A percentile compares a stretch with the other conserved stretches of the same genome.
Conservation (phyloP, 2,797 vertebrate species). For the Macrochelys suwanniensis region DNA sequence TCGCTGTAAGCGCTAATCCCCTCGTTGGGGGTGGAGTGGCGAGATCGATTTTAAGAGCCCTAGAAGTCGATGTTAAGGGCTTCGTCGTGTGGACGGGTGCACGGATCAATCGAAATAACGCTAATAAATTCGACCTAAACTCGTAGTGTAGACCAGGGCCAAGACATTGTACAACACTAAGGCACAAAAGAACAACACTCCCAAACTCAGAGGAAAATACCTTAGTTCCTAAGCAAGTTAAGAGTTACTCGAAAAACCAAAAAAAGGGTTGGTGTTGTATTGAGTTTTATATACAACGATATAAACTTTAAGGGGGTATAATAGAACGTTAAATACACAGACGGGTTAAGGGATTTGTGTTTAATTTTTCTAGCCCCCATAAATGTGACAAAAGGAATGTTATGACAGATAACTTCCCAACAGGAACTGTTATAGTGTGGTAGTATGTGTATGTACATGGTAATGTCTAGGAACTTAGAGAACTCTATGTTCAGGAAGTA, state of each 20-base stretch:
- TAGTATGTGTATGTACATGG: neutral
- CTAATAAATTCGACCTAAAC: too few species aligned
- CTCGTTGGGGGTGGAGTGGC: too few species aligned
- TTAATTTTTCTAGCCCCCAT: neutral
- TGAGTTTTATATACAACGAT: neutral
- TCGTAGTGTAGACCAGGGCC: too few species aligned
- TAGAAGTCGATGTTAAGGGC: too few species aligned
- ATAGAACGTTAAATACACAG: neutral
- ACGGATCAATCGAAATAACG: too few species aligned
- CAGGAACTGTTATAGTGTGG: neutral
- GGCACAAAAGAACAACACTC: neutral
- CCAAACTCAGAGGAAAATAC: neutral
- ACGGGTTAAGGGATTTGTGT: neutral
- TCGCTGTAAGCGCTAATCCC: too few species aligned
- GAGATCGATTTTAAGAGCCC: too few species aligned
- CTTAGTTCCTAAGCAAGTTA: constrained; percentile 18
- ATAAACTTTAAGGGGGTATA: neutral
- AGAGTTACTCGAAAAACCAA: neutral
- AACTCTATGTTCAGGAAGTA: neutral
- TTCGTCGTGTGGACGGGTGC: too few species aligned
- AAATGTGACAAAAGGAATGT: neutral
- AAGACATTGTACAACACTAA: neutral
- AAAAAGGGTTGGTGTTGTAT: neutral
- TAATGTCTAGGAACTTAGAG: neutral
- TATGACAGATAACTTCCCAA: constrained; percentile 24